Base-by-base conservation (phyloP, 2,888 invertebrate genomes). In the Syrphus vitripennis region DNA sequence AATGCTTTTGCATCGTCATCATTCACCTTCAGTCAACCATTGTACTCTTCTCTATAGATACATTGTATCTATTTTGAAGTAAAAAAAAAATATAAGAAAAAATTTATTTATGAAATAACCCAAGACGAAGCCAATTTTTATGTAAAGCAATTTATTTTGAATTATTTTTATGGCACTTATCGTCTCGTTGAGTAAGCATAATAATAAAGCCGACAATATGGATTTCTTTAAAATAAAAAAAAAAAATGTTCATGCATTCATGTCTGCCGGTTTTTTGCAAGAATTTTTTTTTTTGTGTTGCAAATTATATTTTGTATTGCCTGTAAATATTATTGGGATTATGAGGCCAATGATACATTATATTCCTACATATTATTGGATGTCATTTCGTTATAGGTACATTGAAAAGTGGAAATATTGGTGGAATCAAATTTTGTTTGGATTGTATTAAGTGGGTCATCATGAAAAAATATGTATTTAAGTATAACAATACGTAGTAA, bases 151-250 rank as follows among this genome's bases (percentile, higher is more conserved):
- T 92, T 91, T 91, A 91, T 91, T 92, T 91, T 92, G 91, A 91
- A 92, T 91, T 91, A 92, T 92, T 92, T 92, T 92, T 92, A 92
- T 91, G 91, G 90, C 90, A 90, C 90, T 91, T 91, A 90, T 90
- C 89, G 91, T 90, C 88, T 89, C 89, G 89, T 88, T 89, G 89
- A 88, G 78, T 88, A 88, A 89, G 89, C 88, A 88, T 88, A 88
- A 77, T 82, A 86, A 82, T 86, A 82, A 78, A 69, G 74, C 71
- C 76, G 61, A 34, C 40, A 61, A 57, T 84, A 82, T 77, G 71
- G 57, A 84, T 70, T 63, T 24, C 19, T 53, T 61, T 34, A 24
- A 50, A 50, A 24, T 24, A 50, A 9, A 31, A 31, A 7, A 31
- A 31, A 7, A 29, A 21, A 10, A 53, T 55, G 21, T 63, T 53